Base-by-base conservation (phyloP, 2,113 vertebrate genomes). In the Menura novaehollandiae region DNA sequence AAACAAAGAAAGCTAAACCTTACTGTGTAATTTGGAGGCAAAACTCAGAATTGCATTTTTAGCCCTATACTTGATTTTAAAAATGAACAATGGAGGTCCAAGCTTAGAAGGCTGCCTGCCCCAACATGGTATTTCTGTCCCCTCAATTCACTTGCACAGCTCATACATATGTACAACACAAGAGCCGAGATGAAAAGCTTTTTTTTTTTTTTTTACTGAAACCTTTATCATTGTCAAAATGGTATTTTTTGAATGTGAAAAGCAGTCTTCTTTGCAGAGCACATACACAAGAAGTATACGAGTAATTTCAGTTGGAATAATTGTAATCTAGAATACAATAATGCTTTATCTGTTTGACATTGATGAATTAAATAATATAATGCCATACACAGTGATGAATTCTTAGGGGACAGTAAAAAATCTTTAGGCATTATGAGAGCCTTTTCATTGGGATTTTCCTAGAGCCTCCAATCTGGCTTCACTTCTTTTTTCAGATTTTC, bases 361-460 rank as follows among this genome's bases (percentile, higher is more conserved):
- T 89, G 79, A 89, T 94, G 20, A 93, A 92, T 95, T 94, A 81
- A 88, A 91, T 74, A 93, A 92, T 2, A 2, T 63, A 83, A 60
- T 41, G 66, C 52, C 28, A 62, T 72, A 72, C 47, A 62, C 14
- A 47, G 18, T 51, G 43, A 64, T 82, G 64, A 67, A 89, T 94
- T 95, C 64, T 81, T 78, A 63, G 19, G 7, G 37, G 23, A 79
- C 60, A 72, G 60, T 72, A 71, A 89, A 55, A 89, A 33, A 35
- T 35, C 13, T 21, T 37, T 11, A 86, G n/a, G 23, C 67, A 58
- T 62, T 63, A 62, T n/a, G 17, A 82, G 26, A 93, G 13, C 26
- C 30, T 79, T 83, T 86, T 82, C 62, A 39, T n/a, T 66, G 53
- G 30, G 14, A 10, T 85, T 91, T 88, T 92, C 58, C 66, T 91